These are phyloP conservation scores for Acanthosoma haemorrhoidale DNA, from an alignment of 2,888 invertebrate species.

Conservation along the genomic window DNA sequence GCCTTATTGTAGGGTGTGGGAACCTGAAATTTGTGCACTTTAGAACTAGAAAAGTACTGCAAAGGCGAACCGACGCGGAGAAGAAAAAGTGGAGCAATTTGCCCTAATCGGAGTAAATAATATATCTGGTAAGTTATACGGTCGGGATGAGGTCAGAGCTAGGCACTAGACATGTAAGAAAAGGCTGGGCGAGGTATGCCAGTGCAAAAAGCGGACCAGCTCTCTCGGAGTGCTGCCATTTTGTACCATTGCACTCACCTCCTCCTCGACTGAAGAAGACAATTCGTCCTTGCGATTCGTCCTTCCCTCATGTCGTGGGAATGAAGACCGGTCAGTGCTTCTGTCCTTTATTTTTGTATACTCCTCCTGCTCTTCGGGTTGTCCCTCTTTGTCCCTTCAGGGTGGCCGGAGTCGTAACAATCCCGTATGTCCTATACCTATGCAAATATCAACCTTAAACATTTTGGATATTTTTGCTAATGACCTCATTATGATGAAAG, in stretches of 20 bases:
- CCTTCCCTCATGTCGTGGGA: constrained; percentile 1
- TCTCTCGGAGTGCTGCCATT: too few relatives aligned
- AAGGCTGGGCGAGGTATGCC: neutral
- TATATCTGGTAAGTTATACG: neutral
- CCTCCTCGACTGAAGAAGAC: neutral
- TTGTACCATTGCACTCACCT: neutral
- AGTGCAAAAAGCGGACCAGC: neutral
- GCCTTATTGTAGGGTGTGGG: too few relatives aligned
- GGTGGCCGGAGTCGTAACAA: too few relatives aligned
- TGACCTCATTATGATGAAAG: too few relatives aligned
- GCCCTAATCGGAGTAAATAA: neutral
- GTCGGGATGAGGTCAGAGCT: neutral
- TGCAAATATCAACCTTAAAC: too few relatives aligned
- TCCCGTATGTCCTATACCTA: too few relatives aligned
- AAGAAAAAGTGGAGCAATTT: neutral
- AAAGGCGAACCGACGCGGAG: neutral
- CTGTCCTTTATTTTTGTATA: neutral
- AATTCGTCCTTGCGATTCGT: neutral
- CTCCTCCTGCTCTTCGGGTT: neutral
- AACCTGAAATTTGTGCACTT: too few relatives aligned
- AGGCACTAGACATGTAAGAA: constrained; percentile 1
- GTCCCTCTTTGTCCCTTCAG: too few relatives aligned
- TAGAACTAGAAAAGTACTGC: too few relatives aligned
- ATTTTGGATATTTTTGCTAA: too few relatives aligned
- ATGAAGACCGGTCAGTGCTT: neutral